Percentiles rank a stretch among this genome's conserved stretches.
phyloP scores from a whole-genome alignment of 2,888 invertebrate genomes.

The Drosophila setosimentum region DNA sequence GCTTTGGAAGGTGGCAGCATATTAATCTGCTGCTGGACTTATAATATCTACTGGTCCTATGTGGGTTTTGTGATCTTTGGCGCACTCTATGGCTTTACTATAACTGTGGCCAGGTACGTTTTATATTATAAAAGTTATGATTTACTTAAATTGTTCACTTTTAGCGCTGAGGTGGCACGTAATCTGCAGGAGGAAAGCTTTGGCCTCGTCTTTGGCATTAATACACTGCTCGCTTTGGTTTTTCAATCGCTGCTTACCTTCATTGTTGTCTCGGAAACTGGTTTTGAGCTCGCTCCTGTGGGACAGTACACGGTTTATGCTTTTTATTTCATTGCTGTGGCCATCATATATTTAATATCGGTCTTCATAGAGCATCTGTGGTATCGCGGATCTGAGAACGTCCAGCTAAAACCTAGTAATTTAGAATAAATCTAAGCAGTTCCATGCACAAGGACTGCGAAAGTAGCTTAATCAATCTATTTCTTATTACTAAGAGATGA shows the following conservation, averaged over 20 bases:
- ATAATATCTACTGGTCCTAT: conserved; percentile 90
- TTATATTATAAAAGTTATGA: background rate
- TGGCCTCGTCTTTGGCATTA: conserved; percentile 95
- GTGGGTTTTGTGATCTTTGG: conserved; percentile 91
- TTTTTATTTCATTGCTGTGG: conserved; percentile 82
- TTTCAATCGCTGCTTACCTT: conserved; percentile 92
- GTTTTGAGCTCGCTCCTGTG: conserved; percentile 74
- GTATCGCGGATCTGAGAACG: conserved; percentile 28
- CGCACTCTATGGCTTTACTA: conserved; percentile 90
- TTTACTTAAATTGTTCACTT: conserved; percentile 47
- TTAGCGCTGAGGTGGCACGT: conserved; percentile 94
- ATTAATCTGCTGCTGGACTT: conserved; percentile 87
- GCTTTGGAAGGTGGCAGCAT: conserved; percentile 87
- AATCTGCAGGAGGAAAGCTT: conserved; percentile 93
- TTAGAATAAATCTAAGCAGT: conserved; percentile 38
- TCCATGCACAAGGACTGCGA: background rate
- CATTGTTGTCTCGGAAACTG: conserved; percentile 79
- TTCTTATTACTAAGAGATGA: background rate
- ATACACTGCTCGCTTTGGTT: conserved; percentile 92
- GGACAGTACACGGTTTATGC: conserved; percentile 83
- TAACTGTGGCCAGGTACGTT: conserved; percentile 82
- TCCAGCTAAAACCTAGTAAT: conserved; percentile 39
- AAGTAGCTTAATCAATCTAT: background rate
- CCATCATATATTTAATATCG: conserved; percentile 77
- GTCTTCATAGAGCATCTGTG: conserved; percentile 75